Conservation (phyloP, 2,888 invertebrate genomes). For the Ophion ventricosus region DNA sequence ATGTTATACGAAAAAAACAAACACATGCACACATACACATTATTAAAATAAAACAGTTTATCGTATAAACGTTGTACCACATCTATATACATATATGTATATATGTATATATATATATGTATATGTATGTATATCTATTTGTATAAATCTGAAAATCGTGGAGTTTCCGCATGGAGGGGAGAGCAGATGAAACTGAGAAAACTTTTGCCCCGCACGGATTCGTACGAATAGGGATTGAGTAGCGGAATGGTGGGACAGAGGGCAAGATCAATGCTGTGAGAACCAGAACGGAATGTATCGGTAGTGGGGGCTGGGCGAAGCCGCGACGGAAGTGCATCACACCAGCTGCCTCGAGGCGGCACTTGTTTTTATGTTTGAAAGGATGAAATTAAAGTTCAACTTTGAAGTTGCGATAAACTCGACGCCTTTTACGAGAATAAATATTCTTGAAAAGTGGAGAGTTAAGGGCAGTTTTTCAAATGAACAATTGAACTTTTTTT, state of each 20-base stretch:
- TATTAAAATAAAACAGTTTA: conserved; percentile 80
- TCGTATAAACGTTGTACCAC: conserved; percentile 65
- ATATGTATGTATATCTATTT: conserved; percentile 20
- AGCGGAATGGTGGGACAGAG: background rate
- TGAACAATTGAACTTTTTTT: background rate
- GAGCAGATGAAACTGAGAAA: background rate
- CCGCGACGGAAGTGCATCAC: too few species aligned
- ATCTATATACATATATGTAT: conserved; percentile 29
- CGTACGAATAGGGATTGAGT: background rate
- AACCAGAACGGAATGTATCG: too few species aligned
- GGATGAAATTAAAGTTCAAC: background rate
- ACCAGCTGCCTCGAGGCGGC: too few species aligned
- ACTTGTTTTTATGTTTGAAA: too few species aligned
- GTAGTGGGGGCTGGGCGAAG: too few species aligned
- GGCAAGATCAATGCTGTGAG: background rate
- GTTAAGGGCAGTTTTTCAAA: background rate
- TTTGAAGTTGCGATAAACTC: background rate
- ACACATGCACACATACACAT: conserved; percentile 74
- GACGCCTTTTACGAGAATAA: background rate
- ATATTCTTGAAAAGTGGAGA: background rate
- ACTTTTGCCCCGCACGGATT: background rate
- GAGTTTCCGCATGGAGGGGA: background rate
- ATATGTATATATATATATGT: conserved; percentile 24
- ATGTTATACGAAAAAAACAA: conserved; percentile 73
- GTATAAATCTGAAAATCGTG: background rate